These are phyloP conservation scores for Penaeus indicus DNA, from an alignment of 1,140 invertebrate species.

Conservation along the genomic window DNA sequence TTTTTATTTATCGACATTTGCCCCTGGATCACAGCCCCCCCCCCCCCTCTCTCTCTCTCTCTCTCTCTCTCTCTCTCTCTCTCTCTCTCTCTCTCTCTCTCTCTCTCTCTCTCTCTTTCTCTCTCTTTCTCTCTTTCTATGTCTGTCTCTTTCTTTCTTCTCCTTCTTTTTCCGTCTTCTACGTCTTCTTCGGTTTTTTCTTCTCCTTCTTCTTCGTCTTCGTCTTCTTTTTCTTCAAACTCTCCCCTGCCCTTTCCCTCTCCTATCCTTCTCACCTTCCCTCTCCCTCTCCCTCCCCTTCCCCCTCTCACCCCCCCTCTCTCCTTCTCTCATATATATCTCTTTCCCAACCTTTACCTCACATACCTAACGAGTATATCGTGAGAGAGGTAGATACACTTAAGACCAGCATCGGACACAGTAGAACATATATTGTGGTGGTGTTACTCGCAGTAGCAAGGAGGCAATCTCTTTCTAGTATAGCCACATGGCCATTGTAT, in stretches of 20 bases:
- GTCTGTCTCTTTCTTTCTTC: neutral
- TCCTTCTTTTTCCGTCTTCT: neutral
- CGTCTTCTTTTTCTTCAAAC: neutral
- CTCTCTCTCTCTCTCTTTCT: neutral
- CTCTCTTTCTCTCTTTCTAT: neutral
- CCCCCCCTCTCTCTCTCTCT: too few species aligned
- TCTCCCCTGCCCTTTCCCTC: neutral
- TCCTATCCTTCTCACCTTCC: constrained; percentile 16
- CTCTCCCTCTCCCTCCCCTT: neutral
- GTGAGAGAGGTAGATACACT: too few species aligned
- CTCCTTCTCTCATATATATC: neutral
- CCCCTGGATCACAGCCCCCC: too few species aligned
- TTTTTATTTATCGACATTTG: too few species aligned
- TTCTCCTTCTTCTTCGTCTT: neutral
- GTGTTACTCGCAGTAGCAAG: too few species aligned
- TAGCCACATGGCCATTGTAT: too few species aligned
- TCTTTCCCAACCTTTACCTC: too few species aligned
- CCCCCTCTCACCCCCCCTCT: neutral
- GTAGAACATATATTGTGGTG: too few species aligned
- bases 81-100: neutral
- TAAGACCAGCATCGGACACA: too few species aligned
- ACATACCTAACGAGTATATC: too few species aligned
- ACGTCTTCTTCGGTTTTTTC: neutral
- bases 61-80: neutral
- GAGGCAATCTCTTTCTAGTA: too few species aligned